These are phyloP conservation scores for Aplysina aerophoba DNA, from an alignment of 37 sponge, comb jelly and placozoan species.

Conservation along the genomic window DNA sequence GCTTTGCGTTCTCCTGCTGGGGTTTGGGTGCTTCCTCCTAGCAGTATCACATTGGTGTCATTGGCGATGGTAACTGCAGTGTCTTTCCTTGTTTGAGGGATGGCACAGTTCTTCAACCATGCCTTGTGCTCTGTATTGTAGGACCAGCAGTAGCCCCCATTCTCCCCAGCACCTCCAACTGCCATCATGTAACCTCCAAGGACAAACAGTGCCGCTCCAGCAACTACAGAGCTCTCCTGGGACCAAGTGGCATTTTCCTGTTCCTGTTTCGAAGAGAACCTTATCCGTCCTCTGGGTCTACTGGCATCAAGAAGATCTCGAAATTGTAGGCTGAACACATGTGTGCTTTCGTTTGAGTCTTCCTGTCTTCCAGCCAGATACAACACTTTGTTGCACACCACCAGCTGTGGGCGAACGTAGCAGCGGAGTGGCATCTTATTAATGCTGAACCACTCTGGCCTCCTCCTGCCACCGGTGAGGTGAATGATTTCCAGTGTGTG, in stretches of 20 bases:
- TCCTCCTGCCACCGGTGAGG: neutral
- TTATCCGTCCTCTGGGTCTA: too few relatives aligned
- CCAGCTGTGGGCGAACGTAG: neutral
- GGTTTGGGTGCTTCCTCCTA: constrained; percentile 22
- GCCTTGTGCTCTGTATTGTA: neutral
- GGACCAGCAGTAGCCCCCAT: neutral
- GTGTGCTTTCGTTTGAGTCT: neutral
- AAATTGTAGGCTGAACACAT: neutral
- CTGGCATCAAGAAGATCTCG: neutral
- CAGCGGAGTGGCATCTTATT: neutral
- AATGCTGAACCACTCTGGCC: too few relatives aligned
- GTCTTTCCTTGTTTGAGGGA: neutral
- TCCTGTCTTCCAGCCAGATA: neutral
- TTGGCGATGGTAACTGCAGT: neutral
- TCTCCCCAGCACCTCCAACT: neutral
- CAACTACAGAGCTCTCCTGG: neutral
- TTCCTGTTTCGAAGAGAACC: neutral
- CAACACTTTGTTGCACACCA: neutral
- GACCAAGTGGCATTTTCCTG: neutral
- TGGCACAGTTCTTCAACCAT: constrained; percentile 8
- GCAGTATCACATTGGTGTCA: constrained; percentile 25
- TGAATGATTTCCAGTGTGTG: constrained; percentile 28
- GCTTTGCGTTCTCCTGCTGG: constrained; percentile 28
- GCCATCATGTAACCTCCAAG: neutral
- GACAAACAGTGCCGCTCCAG: neutral